phyloP scores from a whole-genome alignment of 2,113 vertebrate species.

The Colaptes auratus region DNA sequence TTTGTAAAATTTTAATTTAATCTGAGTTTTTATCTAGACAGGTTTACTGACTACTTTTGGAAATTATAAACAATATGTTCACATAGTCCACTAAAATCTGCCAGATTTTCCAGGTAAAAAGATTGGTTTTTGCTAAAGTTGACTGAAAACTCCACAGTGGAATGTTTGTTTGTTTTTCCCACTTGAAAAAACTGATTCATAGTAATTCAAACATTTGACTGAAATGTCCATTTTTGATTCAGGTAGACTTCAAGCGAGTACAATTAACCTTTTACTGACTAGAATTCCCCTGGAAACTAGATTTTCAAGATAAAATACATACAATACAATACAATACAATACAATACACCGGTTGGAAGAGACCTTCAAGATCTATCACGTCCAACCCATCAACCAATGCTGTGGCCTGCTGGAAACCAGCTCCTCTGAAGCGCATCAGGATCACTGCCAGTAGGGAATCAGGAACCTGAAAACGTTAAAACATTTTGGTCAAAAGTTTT shows the following conservation, averaged over 20 bases:
- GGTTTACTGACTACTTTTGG: constrained; percentile 21
- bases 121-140: neutral
- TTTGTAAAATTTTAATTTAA: constrained; percentile 9
- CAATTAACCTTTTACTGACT: neutral
- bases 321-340: no score
- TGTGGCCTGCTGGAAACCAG: neutral
- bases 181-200: constrained; percentile 45
- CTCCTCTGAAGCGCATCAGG: neutral
- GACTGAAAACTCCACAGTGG: neutral
- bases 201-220: constrained; percentile 37
- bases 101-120: constrained; percentile 65
- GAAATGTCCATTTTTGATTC: constrained; percentile 13
- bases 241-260: neutral
- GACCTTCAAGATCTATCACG: no score
- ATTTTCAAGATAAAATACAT: neutral
- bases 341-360: no score
- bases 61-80: no score
- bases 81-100: constrained; percentile 47
- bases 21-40: constrained; percentile 39
- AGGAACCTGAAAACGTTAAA: neutral
- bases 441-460: neutral
- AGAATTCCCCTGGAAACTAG: neutral
- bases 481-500: neutral
- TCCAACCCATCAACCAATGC: no score
- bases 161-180: constrained; percentile 33